Evolutionary conservation across 2,888 invertebrate species (phyloP).

Genomic region (Cartodere bifasciata): DNA sequence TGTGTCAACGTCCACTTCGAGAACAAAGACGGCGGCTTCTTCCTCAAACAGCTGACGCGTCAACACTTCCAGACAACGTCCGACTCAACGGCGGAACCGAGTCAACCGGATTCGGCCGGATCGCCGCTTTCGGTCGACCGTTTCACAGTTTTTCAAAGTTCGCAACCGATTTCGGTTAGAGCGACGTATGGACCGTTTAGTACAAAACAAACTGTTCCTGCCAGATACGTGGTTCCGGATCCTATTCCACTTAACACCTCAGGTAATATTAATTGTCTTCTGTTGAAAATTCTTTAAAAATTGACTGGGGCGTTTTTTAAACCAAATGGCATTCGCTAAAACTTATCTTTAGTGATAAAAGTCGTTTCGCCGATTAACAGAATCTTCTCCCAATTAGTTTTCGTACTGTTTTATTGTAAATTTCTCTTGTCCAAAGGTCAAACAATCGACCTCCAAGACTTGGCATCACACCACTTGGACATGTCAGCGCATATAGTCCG

Average conservation of each 20-base stretch:
- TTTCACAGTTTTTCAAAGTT: conserved; percentile 84
- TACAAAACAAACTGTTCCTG: conserved; percentile 88
- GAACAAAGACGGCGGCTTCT: conserved; percentile 83
- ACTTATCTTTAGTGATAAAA: no score
- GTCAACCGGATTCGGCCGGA: conserved; percentile 36
- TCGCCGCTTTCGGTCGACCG: conserved; percentile 71
- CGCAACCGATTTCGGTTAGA: conserved; percentile 79
- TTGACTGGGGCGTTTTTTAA: no score
- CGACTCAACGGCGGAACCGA: conserved; percentile 17
- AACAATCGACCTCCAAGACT: conserved; percentile 42
- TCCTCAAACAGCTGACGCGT: conserved; percentile 68
- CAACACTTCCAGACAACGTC: conserved; percentile 42
- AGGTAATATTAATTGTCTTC: conserved; percentile 25
- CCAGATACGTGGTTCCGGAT: conserved; percentile 78
- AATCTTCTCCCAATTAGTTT: no score
- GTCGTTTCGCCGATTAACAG: no score
- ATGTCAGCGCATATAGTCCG: conserved; percentile 92
- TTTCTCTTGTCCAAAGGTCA: no score
- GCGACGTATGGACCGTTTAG: conserved; percentile 92
- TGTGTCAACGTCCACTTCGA: conserved; percentile 85
- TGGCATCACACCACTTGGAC: conserved; percentile 67
- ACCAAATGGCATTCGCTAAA: no score
- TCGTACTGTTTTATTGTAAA: no score
- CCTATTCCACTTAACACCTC: conserved; percentile 41
- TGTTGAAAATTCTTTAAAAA: no score